These are phyloP conservation scores for Sphaerophoria rueppellii DNA, from an alignment of 2,888 invertebrate species.

Conservation along the genomic window DNA sequence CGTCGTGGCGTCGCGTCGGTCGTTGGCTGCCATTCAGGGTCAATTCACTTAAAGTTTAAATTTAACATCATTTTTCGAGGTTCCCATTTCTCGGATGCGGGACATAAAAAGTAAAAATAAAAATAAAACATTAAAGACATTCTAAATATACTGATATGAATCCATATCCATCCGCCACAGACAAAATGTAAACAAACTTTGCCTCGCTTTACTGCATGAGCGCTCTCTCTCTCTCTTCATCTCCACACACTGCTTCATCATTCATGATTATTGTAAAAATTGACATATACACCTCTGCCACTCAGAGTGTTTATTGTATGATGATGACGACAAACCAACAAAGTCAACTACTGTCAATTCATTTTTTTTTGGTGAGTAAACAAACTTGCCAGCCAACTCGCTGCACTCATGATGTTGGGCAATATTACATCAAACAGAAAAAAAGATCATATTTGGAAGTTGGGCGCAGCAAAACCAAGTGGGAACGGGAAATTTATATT, in stretches of 20 bases:
- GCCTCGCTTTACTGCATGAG: background rate
- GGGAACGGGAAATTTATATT: background rate
- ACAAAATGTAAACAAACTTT: background rate
- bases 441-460: background rate
- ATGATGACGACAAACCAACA: background rate
- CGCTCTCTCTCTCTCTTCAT: background rate
- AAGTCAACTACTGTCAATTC: slow-evolving; percentile 8
- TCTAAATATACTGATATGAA: background rate
- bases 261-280: background rate
- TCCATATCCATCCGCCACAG: background rate
- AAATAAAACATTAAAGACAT: background rate
- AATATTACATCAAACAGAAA: slow-evolving; percentile 28
- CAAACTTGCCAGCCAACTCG: slow-evolving; percentile 53
- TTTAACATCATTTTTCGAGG: background rate
- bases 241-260: background rate
- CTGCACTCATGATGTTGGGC: slow-evolving; percentile 41
- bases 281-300: background rate
- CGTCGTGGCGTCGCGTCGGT: background rate
- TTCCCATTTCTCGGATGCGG: background rate
- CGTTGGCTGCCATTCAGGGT: background rate
- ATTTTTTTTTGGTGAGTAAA: slow-evolving; percentile 55
- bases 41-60: background rate
- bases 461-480: background rate
- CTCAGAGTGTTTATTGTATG: background rate
- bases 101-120: background rate